phyloP scores from a whole-genome alignment of 2,113 vertebrate species.

The Hypanus sabinus region DNA sequence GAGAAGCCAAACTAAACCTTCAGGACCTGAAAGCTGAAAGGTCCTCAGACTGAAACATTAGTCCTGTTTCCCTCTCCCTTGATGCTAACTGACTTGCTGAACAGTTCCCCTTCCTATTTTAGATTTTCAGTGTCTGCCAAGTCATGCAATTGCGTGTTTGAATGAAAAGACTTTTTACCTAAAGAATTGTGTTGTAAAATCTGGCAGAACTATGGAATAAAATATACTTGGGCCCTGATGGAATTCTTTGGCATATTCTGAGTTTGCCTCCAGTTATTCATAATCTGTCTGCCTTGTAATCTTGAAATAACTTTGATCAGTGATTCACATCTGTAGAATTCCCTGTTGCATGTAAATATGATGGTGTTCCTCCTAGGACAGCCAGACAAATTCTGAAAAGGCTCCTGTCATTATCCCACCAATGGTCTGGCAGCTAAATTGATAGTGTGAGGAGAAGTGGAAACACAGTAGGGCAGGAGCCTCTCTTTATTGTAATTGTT shows the following conservation, averaged over 20 bases:
- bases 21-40: not conserved
- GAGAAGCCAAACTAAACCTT: not conserved
- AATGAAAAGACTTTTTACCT: not conserved
- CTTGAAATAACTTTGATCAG: not conserved
- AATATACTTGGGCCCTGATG: not conserved
- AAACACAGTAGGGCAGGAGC: not conserved
- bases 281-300: not conserved
- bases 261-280: not conserved
- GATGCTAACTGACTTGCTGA: not conserved
- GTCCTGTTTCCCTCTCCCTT: not conserved
- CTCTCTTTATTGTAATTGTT: not conserved
- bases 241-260: not conserved
- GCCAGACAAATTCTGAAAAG: conserved; percentile 3
- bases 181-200: not conserved
- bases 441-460: not conserved
- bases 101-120: not conserved
- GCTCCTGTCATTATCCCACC: not conserved
- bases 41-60: not conserved
- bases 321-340: not conserved
- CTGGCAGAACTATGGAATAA: not conserved
- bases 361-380: not conserved
- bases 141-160: not conserved
- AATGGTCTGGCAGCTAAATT: conserved; percentile 1
- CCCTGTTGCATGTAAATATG: not conserved
- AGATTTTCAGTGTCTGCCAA: not conserved